Evolutionary conservation across 2,113 vertebrate species (phyloP), one percentile per base, ranked within the genome.

Genomic region (Platysteira castanea): DNA sequence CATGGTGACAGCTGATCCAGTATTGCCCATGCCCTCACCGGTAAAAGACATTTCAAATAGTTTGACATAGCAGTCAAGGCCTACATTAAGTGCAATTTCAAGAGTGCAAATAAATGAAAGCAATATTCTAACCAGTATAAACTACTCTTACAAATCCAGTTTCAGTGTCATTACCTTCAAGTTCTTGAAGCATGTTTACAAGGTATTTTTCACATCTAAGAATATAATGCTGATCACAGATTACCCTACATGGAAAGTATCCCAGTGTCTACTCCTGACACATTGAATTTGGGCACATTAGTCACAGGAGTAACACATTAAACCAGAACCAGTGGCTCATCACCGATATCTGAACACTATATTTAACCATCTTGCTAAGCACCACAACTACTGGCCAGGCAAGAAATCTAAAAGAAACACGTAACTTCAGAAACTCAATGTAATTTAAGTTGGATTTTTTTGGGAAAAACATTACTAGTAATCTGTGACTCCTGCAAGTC

Each of bases 161-260:
- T 85, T 70, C 33, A 37, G 20, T 31, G 20, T 54, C 6, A 64
- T 6, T 74, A 23, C 15, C 11, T 52, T 47, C 22, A 41, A 77
- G 30, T 57, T 41, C 30, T 10, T 73, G 2, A 68, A 28, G 7
- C 13, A 6, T 26, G 8, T 50, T 56, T 46, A 63, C 19, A 59
- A 33, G 4, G 4, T n/a, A 52, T 52, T 90, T 78, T 75, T 71
- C 27, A 71, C 7, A 27, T 26, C n/a, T 46, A 56, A 50, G 26
- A 80, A 76, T 13, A 50, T 6, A 52, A 37, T 0, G 3, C 27
- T 0, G 0, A 37, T 37, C 8, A 44, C 28, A 60, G 28, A 65
- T 16, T 22, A 46, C 6, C 10, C 37, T 23, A 35, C 3, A 7
- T 8, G 7, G 9, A 16, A 79, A 53, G 31, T 8, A 54, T 19